Percentiles rank a stretch among this genome's conserved stretches.
phyloP scores from a whole-genome alignment of 2,888 invertebrate genomes.

The Nasonia oneida region DNA sequence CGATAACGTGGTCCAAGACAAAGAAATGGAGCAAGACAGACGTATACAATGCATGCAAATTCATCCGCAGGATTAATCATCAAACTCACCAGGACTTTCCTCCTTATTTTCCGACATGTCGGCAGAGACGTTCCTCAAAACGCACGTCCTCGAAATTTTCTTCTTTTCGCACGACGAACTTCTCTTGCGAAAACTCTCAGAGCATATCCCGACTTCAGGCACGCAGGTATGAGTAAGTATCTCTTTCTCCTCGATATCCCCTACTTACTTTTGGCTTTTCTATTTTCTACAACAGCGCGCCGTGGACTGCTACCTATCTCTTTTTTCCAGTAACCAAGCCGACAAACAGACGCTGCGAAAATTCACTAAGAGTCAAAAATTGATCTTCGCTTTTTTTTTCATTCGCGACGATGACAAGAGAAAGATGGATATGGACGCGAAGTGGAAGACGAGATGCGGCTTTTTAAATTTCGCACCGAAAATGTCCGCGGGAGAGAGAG shows the following conservation, averaged over 20 bases:
- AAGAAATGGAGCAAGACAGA: neutral
- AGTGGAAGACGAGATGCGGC: neutral
- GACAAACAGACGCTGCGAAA: constrained; percentile 55
- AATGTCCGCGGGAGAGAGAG: neutral
- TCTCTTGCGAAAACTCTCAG: neutral
- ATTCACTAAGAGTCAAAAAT: constrained; percentile 43
- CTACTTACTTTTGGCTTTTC: constrained; percentile 32
- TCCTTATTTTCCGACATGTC: constrained; percentile 1
- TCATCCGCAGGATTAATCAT: neutral
- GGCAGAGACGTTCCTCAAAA: neutral
- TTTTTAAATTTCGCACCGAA: constrained; percentile 26
- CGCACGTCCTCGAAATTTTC: neutral
- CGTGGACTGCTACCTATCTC: neutral
- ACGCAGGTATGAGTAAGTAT: neutral
- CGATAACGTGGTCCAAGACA: neutral
- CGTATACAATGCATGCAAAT: neutral
- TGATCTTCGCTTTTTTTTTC: constrained; percentile 38
- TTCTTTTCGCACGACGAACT: neutral
- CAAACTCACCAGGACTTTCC: constrained; percentile 2
- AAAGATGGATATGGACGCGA: neutral
- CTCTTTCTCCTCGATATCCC: neutral
- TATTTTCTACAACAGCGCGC: constrained; percentile 31
- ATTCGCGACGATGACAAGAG: neutral
- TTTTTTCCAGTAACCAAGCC: constrained; percentile 58
- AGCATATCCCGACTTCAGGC: neutral